phyloP scores from a whole-genome alignment of 1,140 invertebrate species.

The Achatina immaculata region DNA sequence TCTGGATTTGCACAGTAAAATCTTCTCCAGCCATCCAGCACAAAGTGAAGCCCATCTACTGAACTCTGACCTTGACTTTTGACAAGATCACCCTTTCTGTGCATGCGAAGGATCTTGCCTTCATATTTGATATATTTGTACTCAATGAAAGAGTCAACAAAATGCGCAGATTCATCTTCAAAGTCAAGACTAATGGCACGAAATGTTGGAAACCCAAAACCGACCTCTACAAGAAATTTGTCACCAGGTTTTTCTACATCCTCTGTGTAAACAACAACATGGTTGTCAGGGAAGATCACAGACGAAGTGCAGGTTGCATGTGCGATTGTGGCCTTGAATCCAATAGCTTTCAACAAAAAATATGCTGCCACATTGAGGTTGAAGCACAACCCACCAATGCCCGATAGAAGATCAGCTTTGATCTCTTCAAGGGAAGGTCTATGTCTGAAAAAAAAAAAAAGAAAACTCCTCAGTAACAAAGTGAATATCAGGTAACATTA shows the following conservation, averaged over 20 bases:
- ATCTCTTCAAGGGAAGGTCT: conserved; percentile 39
- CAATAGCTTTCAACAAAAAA: conserved; percentile 40
- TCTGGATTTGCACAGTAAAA: conserved; percentile 37
- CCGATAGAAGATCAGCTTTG: conserved; percentile 31
- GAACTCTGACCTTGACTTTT: conserved; percentile 6
- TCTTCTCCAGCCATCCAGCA: conserved; percentile 40
- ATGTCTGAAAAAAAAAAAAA: conserved; percentile 31
- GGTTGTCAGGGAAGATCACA: conserved; percentile 44
- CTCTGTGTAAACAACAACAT: conserved; percentile 40
- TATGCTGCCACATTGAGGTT: conserved; percentile 43
- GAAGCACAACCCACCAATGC: conserved; percentile 46
- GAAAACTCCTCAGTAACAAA: background rate
- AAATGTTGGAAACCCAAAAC: conserved; percentile 45
- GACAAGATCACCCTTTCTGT: conserved; percentile 33
- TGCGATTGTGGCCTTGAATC: conserved; percentile 30
- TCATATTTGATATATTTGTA: conserved; percentile 48
- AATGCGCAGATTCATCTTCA: conserved; percentile 42
- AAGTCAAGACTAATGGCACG: conserved; percentile 41
- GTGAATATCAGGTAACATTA: background rate
- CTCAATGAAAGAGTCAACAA: conserved; percentile 41
- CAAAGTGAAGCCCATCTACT: conserved; percentile 36
- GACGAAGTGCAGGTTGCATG: conserved; percentile 40
- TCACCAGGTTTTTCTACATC: conserved; percentile 44
- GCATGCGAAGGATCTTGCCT: conserved; percentile 46
- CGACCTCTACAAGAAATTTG: conserved; percentile 41